Base-by-base conservation (phyloP, 2,888 invertebrate genomes). In the Drosophila trichaetosa region DNA sequence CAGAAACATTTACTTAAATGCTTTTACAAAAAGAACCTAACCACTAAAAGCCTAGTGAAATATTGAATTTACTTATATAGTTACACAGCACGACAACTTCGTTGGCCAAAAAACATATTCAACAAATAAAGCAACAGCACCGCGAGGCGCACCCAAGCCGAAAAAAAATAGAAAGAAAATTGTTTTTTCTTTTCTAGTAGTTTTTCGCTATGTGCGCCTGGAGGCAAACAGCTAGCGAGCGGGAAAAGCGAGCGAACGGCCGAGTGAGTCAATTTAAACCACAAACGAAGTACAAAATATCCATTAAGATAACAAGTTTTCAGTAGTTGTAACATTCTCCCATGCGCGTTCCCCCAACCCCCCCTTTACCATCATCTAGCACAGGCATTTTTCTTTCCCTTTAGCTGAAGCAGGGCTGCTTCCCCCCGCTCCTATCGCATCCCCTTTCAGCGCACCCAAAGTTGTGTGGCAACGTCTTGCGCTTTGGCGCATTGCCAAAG, bases 271-370 rank as follows among this genome's bases (percentile, higher is more conserved):
- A 87, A 87, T 87, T 84, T 87, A 69, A 79, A 72, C 85, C 87
- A 84, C 85, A 87, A 85, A 87, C 85, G 87, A 85, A 84, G 83
- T 87, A 87, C 87, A 85, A 86, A 85, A 85, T 87, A 87, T 87
- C 85, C 87, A 85, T 85, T 85, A 85, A 85, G 85, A 85, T 85
- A 85, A 85, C 85, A 86, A 85, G 85, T 85, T 86, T 87, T 85
- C 84, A 85, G 85, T 83, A 85, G 85, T 85, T 85, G 85, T 81
- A 84, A 85, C 86, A 85, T 84, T 82, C 69, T 74, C 33, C 33
- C 64, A 36, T 62, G 36, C 46, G 16, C 21, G 16, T 7, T 7
- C 33, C 46, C 29, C 42, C 52, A 31, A 29, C 34, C 10, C 11
- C 51, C 52, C 24, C 51, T 24, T 38, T 33, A 56, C 18, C 40